Conservation (phyloP, 2,797 vertebrate species). For the Thripadectes ignobilis region DNA sequence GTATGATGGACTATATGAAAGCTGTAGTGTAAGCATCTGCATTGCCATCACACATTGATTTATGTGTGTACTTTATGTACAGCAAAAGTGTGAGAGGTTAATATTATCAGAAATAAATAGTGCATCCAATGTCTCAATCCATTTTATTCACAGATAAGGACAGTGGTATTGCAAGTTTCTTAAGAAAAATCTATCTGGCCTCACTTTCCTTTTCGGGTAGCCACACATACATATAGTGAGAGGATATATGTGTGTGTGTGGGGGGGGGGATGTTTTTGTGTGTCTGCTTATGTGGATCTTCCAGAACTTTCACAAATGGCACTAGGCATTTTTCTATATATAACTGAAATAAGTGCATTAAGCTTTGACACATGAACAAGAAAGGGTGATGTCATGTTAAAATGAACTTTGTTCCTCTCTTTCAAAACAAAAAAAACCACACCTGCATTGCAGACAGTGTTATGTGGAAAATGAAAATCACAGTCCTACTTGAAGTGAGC, state of each 20-base stretch:
- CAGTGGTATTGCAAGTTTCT: background rate
- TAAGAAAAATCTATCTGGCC: background rate
- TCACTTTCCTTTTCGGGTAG: background rate
- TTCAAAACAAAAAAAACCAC: background rate
- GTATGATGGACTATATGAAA: background rate
- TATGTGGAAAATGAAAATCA: background rate
- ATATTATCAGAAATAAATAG: background rate
- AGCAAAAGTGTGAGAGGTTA: background rate
- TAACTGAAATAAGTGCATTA: background rate
- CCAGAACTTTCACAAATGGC: background rate
- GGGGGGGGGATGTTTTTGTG: rapidly evolving
- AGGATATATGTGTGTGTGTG: too few species aligned
- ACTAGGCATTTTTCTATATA: background rate
- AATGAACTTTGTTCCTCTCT: background rate
- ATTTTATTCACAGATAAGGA: background rate
- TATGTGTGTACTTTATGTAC: too few species aligned
- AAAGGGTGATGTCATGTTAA: background rate
- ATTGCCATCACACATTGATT: background rate
- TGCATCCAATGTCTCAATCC: background rate
- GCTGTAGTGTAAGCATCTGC: background rate
- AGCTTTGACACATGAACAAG: background rate
- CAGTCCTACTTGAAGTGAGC: background rate
- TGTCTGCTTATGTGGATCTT: background rate
- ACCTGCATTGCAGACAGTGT: background rate
- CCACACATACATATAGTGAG: background rate